phyloP scores from a whole-genome alignment of 30 jellyfish, hydroid and myxozoan species.

The Haliclystus octoradiatus region DNA sequence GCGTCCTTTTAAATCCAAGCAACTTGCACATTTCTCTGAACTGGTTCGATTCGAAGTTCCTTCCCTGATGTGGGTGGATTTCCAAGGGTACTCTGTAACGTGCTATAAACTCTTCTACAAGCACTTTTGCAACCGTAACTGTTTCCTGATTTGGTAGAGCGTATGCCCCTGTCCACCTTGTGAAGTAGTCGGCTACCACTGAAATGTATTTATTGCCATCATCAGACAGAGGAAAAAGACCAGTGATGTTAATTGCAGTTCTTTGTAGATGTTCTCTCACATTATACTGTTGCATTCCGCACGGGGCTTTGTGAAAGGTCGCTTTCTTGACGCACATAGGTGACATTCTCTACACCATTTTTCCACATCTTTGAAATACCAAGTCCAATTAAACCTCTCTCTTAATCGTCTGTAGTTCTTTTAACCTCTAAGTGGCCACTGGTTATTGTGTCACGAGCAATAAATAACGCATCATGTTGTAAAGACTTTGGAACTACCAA shows the following conservation, averaged over 20 bases:
- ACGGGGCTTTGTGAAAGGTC: background rate
- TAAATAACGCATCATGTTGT: conserved; percentile 1
- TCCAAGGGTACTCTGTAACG: background rate
- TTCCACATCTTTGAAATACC: conserved; percentile 5
- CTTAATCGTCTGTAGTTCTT: conserved; percentile 11
- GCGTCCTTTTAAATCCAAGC: background rate
- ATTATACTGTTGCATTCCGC: conserved; percentile 21
- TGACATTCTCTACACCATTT: conserved; percentile 24
- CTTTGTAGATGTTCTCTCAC: conserved; percentile 30
- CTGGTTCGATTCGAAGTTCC: background rate
- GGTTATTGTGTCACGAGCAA: conserved; percentile 18
- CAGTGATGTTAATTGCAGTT: conserved; percentile 35
- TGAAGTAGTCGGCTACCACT: conserved; percentile 16
- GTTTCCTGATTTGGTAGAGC: conserved; percentile 23
- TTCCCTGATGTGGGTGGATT: background rate
- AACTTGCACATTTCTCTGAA: background rate
- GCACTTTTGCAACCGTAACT: background rate
- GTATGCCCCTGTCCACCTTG: conserved; percentile 24
- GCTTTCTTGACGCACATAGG: background rate
- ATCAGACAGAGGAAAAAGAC: conserved; percentile 21
- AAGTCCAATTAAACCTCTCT: conserved; percentile 33
- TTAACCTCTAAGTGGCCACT: conserved; percentile 35
- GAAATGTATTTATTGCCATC: conserved; percentile 12
- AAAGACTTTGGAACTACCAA: conserved; percentile 8
- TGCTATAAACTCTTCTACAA: background rate